phyloP scores from a whole-genome alignment of 1,140 invertebrate species.

The Trachymyrmex septentrionalis region DNA sequence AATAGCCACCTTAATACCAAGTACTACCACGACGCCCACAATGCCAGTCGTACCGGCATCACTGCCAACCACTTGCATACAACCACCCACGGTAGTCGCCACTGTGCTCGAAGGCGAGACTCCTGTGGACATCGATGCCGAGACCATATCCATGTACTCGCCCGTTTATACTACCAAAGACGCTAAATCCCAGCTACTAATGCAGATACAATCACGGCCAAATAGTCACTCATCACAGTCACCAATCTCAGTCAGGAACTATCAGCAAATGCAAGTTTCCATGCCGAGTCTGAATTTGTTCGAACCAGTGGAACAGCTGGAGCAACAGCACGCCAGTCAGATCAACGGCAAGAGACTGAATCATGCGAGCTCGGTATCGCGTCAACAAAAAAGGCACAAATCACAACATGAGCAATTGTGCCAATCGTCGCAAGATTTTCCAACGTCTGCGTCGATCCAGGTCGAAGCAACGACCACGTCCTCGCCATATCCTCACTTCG shows the following conservation, averaged over 20 bases:
- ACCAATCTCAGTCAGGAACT: constrained; percentile 68
- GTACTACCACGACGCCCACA: constrained; percentile 60
- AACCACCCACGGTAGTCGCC: constrained; percentile 56
- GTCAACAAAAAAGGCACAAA: constrained; percentile 71
- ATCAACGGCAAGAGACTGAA: constrained; percentile 82
- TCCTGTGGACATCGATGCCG: constrained; percentile 78
- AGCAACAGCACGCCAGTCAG: constrained; percentile 72
- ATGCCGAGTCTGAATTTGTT: constrained; percentile 77
- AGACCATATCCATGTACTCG: constrained; percentile 75
- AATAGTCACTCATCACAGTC: constrained; percentile 74
- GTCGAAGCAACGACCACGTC: constrained; percentile 83
- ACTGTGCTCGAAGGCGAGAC: constrained; percentile 77
- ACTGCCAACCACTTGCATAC: constrained; percentile 69
- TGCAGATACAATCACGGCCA: constrained; percentile 77
- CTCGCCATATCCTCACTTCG: constrained; percentile 82
- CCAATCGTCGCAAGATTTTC: constrained; percentile 73
- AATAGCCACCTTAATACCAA: constrained; percentile 77
- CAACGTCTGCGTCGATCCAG: constrained; percentile 80
- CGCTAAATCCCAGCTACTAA: constrained; percentile 77
- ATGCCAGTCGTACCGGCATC: constrained; percentile 68
- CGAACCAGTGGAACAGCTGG: constrained; percentile 75
- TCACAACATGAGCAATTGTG: constrained; percentile 77
- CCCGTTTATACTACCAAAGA: constrained; percentile 78
- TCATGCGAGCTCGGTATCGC: constrained; percentile 73
- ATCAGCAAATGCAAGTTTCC: constrained; percentile 74